These are phyloP conservation scores for Chelmon rostratus DNA, from an alignment of 2,797 vertebrate genomes.

Conservation along the genomic window DNA sequence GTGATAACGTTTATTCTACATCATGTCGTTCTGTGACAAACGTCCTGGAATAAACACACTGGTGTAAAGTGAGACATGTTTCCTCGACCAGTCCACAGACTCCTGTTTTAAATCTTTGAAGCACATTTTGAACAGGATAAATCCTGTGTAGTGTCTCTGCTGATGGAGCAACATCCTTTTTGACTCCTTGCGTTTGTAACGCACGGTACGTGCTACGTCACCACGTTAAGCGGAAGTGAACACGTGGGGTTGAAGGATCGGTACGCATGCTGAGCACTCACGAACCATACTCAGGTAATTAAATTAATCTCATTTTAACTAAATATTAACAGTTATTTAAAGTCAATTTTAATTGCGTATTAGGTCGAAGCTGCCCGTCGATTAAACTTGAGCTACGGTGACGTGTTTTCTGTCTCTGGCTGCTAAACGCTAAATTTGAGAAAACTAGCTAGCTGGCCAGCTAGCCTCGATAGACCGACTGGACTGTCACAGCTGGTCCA, in stretches of 20 bases:
- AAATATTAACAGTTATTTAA: accelerated
- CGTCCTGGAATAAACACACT: neutral
- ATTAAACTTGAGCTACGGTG: accelerated
- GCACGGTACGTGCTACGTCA: conserved; percentile 58
- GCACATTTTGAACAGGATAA: neutral
- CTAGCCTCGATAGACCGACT: neutral
- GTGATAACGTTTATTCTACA: neutral
- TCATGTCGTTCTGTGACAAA: neutral
- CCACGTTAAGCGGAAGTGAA: conserved; percentile 73
- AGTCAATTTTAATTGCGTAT: accelerated
- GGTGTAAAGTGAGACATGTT: neutral
- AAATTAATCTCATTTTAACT: neutral
- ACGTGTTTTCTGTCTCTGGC: neutral
- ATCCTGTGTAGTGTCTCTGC: too few species aligned
- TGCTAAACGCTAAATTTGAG: neutral
- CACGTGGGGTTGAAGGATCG: conserved; percentile 70
- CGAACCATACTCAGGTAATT: conserved; percentile 46
- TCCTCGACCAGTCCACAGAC: neutral
- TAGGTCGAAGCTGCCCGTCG: accelerated
- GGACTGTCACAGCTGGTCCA: neutral
- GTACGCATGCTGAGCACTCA: conserved; percentile 33
- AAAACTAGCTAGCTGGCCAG: neutral
- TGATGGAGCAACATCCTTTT: neutral
- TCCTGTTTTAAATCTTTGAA: too few species aligned
- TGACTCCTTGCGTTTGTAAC: neutral